Evolutionary conservation across 2,888 invertebrate species (phyloP).

Genomic region (Synergus itoensis): DNA sequence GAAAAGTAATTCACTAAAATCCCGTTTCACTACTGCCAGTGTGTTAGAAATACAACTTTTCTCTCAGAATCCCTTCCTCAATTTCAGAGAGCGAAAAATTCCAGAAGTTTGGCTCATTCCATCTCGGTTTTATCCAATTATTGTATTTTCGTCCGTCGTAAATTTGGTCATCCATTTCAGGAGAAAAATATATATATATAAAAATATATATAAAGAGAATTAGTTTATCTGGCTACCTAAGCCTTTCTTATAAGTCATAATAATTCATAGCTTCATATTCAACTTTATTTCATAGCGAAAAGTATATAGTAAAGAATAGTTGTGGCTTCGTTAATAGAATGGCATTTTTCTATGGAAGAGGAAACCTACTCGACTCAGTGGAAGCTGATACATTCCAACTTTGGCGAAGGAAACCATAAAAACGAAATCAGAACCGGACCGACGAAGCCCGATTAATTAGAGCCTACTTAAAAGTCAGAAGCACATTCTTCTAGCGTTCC

Average conservation of each 20-base stretch:
- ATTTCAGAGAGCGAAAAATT: conserved; percentile 21
- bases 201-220: conserved; percentile 14
- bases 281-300: neutral
- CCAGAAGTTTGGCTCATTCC: conserved; percentile 26
- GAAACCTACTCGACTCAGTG: neutral
- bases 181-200: conserved; percentile 8
- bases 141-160: conserved; percentile 31
- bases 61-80: conserved; percentile 18
- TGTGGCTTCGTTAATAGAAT: neutral
- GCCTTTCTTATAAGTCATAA: neutral
- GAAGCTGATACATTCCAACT: conserved; percentile 10
- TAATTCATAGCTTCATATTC: neutral
- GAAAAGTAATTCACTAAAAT: conserved; percentile 35
- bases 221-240: neutral
- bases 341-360: conserved; percentile 7
- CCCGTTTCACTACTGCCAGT: conserved; percentile 35
- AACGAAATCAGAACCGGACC: conserved; percentile 32
- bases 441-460: conserved; percentile 37
- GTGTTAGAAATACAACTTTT: conserved; percentile 23
- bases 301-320: neutral
- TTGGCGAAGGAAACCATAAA: conserved; percentile 39
- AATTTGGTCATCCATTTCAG: conserved; percentile 21
- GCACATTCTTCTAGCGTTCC: conserved; percentile 26
- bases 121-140: conserved; percentile 40
- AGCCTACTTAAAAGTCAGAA: conserved; percentile 31